Percentiles rank a stretch among this genome's conserved stretches.
Conservation (phyloP, 2,797 vertebrate genomes). For the Eulemur albifrons region DNA sequence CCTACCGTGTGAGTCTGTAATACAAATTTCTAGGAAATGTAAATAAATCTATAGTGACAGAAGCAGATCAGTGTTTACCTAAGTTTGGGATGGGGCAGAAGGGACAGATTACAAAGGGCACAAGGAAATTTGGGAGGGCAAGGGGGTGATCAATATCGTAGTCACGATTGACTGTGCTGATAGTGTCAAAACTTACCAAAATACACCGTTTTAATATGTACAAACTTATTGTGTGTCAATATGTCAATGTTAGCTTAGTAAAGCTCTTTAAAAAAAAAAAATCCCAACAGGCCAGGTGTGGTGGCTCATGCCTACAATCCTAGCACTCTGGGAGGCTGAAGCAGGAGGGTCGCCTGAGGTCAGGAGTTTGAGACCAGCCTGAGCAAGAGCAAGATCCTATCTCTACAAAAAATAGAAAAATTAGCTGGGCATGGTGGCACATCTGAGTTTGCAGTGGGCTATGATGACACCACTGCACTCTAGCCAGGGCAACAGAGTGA, state of each 20-base stretch:
- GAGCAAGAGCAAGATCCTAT: neutral
- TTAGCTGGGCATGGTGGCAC: neutral
- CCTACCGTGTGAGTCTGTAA: neutral
- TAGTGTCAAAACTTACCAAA: neutral
- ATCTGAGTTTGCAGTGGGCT: neutral
- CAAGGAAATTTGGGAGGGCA: neutral
- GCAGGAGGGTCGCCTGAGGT: neutral
- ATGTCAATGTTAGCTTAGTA: neutral
- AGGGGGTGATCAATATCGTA: neutral
- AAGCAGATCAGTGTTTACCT: neutral
- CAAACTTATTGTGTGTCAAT: neutral
- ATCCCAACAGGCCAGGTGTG: neutral
- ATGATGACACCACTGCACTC: neutral
- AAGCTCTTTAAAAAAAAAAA: neutral
- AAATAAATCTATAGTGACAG: neutral
- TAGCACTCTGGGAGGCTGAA: neutral
- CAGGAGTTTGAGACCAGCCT: neutral
- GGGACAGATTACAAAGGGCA: neutral
- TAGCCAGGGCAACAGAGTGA: neutral
- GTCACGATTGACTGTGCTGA: neutral
- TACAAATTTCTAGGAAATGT: neutral
- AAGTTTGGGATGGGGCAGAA: neutral
- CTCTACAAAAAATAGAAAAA: neutral
- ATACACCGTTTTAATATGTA: neutral
- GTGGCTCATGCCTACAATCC: neutral